phyloP scores from a whole-genome alignment of 2,888 invertebrate species.

The Pecten maximus region DNA sequence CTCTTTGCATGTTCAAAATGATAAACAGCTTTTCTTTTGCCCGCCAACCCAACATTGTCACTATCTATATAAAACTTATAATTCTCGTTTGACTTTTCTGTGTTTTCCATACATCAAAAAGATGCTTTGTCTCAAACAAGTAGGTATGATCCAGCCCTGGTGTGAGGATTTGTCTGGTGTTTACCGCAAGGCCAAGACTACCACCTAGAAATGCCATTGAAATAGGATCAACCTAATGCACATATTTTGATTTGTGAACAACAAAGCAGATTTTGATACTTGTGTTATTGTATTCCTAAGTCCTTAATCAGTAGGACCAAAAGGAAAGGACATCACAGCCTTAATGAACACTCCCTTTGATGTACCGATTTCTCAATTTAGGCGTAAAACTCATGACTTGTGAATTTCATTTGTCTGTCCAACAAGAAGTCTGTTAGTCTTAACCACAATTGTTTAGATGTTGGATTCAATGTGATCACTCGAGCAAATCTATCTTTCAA shows the following conservation, averaged over 20 bases:
- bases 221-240: neutral
- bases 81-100: neutral
- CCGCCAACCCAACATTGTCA: neutral
- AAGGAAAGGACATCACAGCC: neutral
- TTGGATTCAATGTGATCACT: neutral
- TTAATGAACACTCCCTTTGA: slow-evolving; percentile 1
- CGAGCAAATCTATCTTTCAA: neutral
- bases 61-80: neutral
- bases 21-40: neutral
- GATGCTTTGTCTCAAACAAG: slow-evolving; percentile 29
- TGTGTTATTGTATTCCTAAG: slow-evolving; percentile 15
- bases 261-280: slow-evolving; percentile 33
- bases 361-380: slow-evolving; percentile 16
- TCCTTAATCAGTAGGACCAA: neutral
- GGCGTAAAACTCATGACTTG: slow-evolving; percentile 14
- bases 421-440: slow-evolving; percentile 25
- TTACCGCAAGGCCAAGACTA: neutral
- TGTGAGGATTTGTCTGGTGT: slow-evolving; percentile 1
- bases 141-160: neutral
- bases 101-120: slow-evolving; percentile 20
- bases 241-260: slow-evolving; percentile 24
- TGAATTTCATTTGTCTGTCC: neutral
- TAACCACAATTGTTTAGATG: neutral
- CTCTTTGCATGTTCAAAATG: neutral
- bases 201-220: neutral